Evolutionary conservation across 2,888 invertebrate species (phyloP).

Genomic region (Prosopocoilus inquinatus): DNA sequence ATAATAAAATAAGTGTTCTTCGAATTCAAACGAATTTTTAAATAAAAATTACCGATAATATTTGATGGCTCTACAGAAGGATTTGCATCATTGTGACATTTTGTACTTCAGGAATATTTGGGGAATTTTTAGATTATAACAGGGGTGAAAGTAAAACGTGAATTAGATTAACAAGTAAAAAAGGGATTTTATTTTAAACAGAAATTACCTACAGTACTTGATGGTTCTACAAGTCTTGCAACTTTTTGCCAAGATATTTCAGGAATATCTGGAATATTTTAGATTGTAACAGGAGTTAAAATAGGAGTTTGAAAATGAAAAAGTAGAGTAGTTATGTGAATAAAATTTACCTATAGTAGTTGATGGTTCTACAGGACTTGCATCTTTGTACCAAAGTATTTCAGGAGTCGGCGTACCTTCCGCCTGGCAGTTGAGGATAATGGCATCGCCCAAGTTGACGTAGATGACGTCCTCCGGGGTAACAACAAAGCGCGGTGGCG

Average conservation of each 20-base stretch:
- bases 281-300: neutral
- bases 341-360: slow-evolving; percentile 63
- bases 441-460: slow-evolving; percentile 94
- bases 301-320: too few relatives aligned
- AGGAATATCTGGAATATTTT: slow-evolving; percentile 58
- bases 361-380: slow-evolving; percentile 85
- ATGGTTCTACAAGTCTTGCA: slow-evolving; percentile 86
- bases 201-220: slow-evolving; percentile 66
- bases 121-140: too few relatives aligned
- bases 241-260: slow-evolving; percentile 96
- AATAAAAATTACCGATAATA: slow-evolving; percentile 59
- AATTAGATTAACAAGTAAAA: too few relatives aligned
- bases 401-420: slow-evolving; percentile 95
- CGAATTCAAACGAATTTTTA: too few relatives aligned
- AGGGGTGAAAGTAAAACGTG: too few relatives aligned
- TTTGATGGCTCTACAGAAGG: slow-evolving; percentile 84
- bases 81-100: too few relatives aligned
- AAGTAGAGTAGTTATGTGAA: too few relatives aligned
- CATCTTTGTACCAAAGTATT: slow-evolving; percentile 95
- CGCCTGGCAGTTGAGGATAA: slow-evolving; percentile 94
- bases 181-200: too few relatives aligned
- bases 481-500: slow-evolving; percentile 91
- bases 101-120: too few relatives aligned
- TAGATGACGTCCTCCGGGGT: slow-evolving; percentile 95
- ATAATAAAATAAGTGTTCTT: too few relatives aligned